phyloP scores from a whole-genome alignment of 2,113 vertebrate species.

The Vimba vimba region DNA sequence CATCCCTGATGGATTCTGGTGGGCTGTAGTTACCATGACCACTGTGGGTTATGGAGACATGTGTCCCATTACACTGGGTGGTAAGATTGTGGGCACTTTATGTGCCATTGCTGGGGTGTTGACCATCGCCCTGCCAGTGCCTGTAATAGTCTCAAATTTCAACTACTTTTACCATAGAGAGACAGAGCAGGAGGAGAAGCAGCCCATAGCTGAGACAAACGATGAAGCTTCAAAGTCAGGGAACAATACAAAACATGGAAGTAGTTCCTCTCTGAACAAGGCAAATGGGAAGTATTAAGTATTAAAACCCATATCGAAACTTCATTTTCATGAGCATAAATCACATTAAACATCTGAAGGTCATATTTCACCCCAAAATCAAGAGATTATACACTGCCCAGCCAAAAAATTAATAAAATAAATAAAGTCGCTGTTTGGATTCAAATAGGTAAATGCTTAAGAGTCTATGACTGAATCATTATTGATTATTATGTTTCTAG shows the following conservation, averaged over 20 bases:
- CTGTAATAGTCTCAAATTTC: conserved; percentile 98
- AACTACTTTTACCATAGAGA: conserved; percentile 99
- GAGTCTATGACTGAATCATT: too few relatives aligned
- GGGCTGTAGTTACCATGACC: conserved; percentile 99
- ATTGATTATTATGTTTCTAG: too few relatives aligned
- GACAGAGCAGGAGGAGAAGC: conserved; percentile 91
- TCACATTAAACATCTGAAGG: background rate
- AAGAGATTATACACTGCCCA: background rate
- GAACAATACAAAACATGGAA: conserved; percentile 68
- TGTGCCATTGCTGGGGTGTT: conserved; percentile 96
- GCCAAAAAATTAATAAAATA: too few relatives aligned
- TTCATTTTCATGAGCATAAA: background rate
- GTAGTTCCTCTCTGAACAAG: conserved; percentile 84
- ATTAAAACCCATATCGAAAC: background rate
- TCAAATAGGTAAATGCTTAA: too few relatives aligned
- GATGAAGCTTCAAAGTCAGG: conserved; percentile 73
- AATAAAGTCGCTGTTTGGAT: too few relatives aligned
- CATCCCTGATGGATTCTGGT: conserved; percentile 98
- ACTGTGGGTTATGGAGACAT: conserved; percentile 98
- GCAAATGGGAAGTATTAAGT: conserved; percentile 76
- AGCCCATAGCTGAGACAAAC: conserved; percentile 71
- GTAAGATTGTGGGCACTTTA: conserved; percentile 93
- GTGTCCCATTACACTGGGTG: conserved; percentile 90
- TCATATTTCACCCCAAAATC: background rate
- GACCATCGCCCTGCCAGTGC: conserved; percentile 94